Evolutionary conservation across 2,888 invertebrate genomes (phyloP), one percentile per base, ranked within the genome.

Genomic region (Leptinotarsa peninsularis): DNA sequence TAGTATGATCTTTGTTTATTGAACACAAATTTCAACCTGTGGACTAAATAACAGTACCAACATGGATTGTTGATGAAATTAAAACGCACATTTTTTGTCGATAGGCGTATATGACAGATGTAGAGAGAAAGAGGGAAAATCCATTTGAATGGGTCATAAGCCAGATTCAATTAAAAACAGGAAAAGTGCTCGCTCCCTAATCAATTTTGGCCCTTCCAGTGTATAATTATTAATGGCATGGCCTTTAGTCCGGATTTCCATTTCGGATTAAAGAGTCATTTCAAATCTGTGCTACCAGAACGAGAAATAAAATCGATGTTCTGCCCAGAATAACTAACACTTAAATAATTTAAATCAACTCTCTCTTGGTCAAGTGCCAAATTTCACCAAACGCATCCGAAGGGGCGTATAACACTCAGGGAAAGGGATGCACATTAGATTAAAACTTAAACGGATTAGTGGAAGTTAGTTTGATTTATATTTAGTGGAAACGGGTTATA

Each of bases 301-400:
- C 58, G 15, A 58, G 58, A 58, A 58, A 58, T 58, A 23, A 58
- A 58, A 58, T 58, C 58, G 58, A 58, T 68, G 21, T 54, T 68
- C 66, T 56, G 50, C 49, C 67, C 74, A 68, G 72, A 78, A 72
- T 75, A 79, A 80, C 82, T 78, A 81, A 80, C 80, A 80, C 78
- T 79, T 81, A 81, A 82, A 82, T 82, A 79, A 82, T 80, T 81
- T 78, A 80, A 82, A 81, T 81, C 79, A 81, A 82, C 81, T 78
- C 79, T 76, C 71, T 58, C 15, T 23, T 23, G 79, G 80, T 77
- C 66, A 73, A 43, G 27, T 52, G 76, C 79, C 76, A 79, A 75
- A 73, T 49, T 49, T 68, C 52, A 52, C 66, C 70, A 49, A 71
- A 54, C 54, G 27, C 43, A 66, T 66, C 67, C 70, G 76, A 76